These are phyloP conservation scores for Allochrocebus solatus DNA, from an alignment of 2,797 vertebrate genomes.

Conservation along the genomic window DNA sequence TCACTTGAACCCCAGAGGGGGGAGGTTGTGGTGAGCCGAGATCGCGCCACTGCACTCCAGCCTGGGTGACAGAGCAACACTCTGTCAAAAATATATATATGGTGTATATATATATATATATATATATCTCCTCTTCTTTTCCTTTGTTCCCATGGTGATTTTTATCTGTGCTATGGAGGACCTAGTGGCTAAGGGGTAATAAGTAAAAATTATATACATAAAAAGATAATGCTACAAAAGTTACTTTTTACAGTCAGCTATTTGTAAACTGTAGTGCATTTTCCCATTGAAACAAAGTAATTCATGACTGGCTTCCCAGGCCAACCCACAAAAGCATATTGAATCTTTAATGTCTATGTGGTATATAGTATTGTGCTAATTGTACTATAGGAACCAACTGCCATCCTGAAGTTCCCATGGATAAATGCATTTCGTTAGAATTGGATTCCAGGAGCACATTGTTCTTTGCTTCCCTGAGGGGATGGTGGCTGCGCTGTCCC, in stretches of 20 bases:
- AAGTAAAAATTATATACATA: conserved; percentile 45
- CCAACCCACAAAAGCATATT: conserved; percentile 48
- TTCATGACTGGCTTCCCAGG: conserved; percentile 55
- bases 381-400: not conserved
- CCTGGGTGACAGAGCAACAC: too few relatives aligned
- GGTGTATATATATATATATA: fast-evolving
- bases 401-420: conserved; percentile 19
- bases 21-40: too few relatives aligned
- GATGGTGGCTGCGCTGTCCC: not conserved
- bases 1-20: fast-evolving
- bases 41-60: too few relatives aligned
- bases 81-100: too few relatives aligned
- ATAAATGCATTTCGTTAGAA: conserved; percentile 57
- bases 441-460: conserved; percentile 41
- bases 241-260: conserved; percentile 42
- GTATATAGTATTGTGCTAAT: not conserved
- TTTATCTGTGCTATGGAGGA: not conserved
- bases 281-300: conserved; percentile 54
- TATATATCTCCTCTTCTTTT: not conserved
- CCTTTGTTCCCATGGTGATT: not conserved
- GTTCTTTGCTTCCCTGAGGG: not conserved
- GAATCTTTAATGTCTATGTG: conserved; percentile 47
- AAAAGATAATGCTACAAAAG: conserved; percentile 11
- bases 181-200: conserved; percentile 22
- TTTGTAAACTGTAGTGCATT: conserved; percentile 58